A percentile compares a stretch with the other conserved stretches of the same genome.
These are phyloP conservation scores for Drosophila sturtevanti DNA, from an alignment of 1,140 invertebrate genomes.

Conservation along the genomic window DNA sequence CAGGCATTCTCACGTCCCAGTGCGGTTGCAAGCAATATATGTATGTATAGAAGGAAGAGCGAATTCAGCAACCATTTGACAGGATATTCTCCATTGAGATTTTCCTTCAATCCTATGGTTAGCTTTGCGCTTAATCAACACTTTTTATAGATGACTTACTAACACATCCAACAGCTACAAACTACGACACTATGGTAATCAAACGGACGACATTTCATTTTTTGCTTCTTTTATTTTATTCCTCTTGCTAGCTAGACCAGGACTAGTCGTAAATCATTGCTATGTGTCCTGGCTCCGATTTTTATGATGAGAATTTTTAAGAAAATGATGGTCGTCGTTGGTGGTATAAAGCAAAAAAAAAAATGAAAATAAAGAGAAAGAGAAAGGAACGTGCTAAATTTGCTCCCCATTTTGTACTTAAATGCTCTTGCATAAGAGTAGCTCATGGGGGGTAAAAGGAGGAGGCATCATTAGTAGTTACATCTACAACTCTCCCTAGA, in stretches of 20 bases:
- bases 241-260: neutral
- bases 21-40: neutral
- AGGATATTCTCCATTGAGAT: neutral
- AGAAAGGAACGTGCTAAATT: constrained; percentile 69
- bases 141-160: constrained; percentile 76
- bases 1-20: neutral
- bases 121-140: constrained; percentile 65
- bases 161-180: constrained; percentile 14
- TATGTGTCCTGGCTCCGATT: constrained; percentile 18
- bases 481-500: constrained; percentile 26
- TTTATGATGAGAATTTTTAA: constrained; percentile 26
- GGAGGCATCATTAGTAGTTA: constrained; percentile 73
- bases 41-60: neutral
- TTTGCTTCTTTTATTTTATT: neutral
- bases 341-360: neutral
- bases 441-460: neutral
- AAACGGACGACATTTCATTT: constrained; percentile 49
- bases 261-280: constrained; percentile 50
- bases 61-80: neutral
- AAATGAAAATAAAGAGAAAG: no score
- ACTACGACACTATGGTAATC: constrained; percentile 68
- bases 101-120: neutral
- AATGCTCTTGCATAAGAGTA: constrained; percentile 56
- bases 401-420: constrained; percentile 67
- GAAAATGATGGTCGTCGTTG: no score